Evolutionary conservation across 2,888 invertebrate species (phyloP).

Genomic region (Liopterus haemorrhoidalis): DNA sequence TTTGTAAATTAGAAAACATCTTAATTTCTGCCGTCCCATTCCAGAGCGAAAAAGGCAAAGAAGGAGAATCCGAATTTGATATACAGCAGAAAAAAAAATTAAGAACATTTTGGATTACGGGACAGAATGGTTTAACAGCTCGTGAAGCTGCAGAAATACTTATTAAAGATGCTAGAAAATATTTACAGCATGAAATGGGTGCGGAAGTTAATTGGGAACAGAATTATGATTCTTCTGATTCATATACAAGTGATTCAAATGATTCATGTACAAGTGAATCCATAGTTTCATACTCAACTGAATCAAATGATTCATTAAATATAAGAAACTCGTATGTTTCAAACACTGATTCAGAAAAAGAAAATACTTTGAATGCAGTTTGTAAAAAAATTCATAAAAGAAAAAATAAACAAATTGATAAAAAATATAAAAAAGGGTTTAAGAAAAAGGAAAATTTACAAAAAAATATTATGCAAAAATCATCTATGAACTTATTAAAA

Average conservation of each 20-base stretch:
- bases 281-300: slow-evolving; percentile 20
- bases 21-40: slow-evolving; percentile 77
- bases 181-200: slow-evolving; percentile 67
- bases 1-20: slow-evolving; percentile 65
- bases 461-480: no score
- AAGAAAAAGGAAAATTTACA: no score
- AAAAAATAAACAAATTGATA: no score
- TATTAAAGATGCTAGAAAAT: slow-evolving; percentile 69
- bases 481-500: no score
- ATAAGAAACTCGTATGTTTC: no score
- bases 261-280: slow-evolving; percentile 16
- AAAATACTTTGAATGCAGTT: no score
- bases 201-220: slow-evolving; percentile 62
- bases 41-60: slow-evolving; percentile 70
- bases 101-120: slow-evolving; percentile 71
- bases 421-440: no score
- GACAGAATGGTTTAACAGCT: slow-evolving; percentile 72
- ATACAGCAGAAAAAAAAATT: slow-evolving; percentile 61
- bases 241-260: slow-evolving; percentile 10
- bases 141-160: slow-evolving; percentile 74
- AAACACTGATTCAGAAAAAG: no score
- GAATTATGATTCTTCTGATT: slow-evolving; percentile 28
- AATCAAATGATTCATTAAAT: slow-evolving; percentile 43
- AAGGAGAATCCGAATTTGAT: slow-evolving; percentile 63
- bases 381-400: no score